Conservation (phyloP, 2,888 invertebrate genomes). For the Malthinus flaveolus region DNA sequence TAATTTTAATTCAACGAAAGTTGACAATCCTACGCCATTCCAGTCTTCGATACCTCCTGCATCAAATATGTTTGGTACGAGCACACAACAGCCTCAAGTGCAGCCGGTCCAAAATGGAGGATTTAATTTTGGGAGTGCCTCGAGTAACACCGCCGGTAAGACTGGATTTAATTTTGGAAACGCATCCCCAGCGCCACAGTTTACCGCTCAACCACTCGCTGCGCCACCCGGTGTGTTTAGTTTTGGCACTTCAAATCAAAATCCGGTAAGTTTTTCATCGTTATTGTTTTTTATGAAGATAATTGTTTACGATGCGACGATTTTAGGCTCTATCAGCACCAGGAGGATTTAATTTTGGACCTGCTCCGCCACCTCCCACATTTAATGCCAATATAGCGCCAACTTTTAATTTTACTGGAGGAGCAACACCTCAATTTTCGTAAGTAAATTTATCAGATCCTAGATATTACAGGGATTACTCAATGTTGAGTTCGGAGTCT, state of each 20-base stretch:
- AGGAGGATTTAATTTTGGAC: slow-evolving; percentile 48
- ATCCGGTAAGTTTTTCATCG: slow-evolving; percentile 36
- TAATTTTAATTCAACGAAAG: slow-evolving; percentile 20
- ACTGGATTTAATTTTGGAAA: slow-evolving; percentile 48
- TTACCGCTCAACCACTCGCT: slow-evolving; percentile 9
- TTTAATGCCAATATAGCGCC: slow-evolving; percentile 56
- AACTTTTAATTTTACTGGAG: slow-evolving; percentile 58
- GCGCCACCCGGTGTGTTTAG: slow-evolving; percentile 44
- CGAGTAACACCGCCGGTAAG: slow-evolving; percentile 34
- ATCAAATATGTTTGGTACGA: slow-evolving; percentile 38
- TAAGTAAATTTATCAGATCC: slow-evolving; percentile 43
- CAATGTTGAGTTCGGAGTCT: no score
- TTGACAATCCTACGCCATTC: slow-evolving; percentile 17
- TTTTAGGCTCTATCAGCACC: slow-evolving; percentile 33
- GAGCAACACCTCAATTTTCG: slow-evolving; percentile 54
- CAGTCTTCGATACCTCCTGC: slow-evolving; percentile 18
- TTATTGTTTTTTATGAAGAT: neutral
- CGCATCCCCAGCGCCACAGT: slow-evolving; percentile 25
- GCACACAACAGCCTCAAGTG: slow-evolving; percentile 16
- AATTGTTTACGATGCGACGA: slow-evolving; percentile 18
- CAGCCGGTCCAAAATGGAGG: slow-evolving; percentile 39
- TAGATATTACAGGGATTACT: no score
- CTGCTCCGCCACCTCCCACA: slow-evolving; percentile 39
- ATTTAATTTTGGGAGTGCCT: slow-evolving; percentile 44
- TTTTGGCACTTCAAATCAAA: slow-evolving; percentile 43